These are phyloP conservation scores for Drosophila sulfurigaster DNA, from an alignment of 1,140 invertebrate genomes.

Conservation along the genomic window DNA sequence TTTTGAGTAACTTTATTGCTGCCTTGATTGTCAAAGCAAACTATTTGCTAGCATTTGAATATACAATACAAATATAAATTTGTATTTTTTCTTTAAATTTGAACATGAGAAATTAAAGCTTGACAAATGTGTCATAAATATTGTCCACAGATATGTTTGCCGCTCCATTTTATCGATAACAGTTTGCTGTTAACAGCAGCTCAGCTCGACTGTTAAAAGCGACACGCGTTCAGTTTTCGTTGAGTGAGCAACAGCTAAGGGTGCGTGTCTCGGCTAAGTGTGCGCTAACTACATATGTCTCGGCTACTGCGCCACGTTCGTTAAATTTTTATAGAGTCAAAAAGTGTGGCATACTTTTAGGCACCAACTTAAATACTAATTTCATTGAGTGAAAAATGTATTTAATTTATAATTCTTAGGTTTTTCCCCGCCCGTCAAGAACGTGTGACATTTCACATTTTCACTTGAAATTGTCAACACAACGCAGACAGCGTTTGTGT, in stretches of 20 bases:
- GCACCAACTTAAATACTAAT: background rate
- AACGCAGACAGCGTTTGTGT: background rate
- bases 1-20: too few species aligned
- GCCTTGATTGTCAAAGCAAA: too few species aligned
- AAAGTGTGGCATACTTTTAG: background rate
- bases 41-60: too few species aligned
- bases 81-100: too few species aligned
- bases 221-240: background rate
- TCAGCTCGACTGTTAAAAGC: background rate
- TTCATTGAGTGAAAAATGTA: background rate
- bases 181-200: too few species aligned
- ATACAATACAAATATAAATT: too few species aligned
- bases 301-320: background rate
- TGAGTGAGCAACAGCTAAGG: background rate
- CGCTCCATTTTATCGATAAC: too few species aligned
- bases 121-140: too few species aligned
- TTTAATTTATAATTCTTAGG: background rate
- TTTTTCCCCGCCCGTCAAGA: background rate
- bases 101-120: too few species aligned
- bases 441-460: constrained; percentile 2
- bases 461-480: background rate
- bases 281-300: too few species aligned
- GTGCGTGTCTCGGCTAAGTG: constrained; percentile 9
- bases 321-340: background rate
- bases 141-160: too few species aligned